A percentile compares a stretch with the other conserved stretches of the same genome.
phyloP scores from a whole-genome alignment of 2,888 invertebrate species.

The Tipula confusa region DNA sequence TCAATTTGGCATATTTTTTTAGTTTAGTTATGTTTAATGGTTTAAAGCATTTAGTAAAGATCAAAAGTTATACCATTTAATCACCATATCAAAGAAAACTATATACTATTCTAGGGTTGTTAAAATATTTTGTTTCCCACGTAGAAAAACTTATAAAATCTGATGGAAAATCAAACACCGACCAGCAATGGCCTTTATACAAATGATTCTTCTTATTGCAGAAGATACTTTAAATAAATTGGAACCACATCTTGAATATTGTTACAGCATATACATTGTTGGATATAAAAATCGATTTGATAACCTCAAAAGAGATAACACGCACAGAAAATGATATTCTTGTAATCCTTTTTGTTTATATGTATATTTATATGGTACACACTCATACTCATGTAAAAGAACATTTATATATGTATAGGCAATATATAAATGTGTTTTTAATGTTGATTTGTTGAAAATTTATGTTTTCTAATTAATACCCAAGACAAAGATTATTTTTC shows the following conservation, averaged over 20 bases:
- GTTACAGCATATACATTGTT: neutral
- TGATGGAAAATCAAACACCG: too few species aligned
- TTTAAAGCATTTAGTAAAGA: too few species aligned
- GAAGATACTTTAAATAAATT: too few species aligned
- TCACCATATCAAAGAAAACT: too few species aligned
- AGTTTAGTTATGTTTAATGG: too few species aligned
- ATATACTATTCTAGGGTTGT: too few species aligned
- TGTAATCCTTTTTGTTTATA: neutral
- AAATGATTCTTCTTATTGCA: too few species aligned
- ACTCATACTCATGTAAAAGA: neutral
- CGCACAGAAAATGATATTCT: neutral
- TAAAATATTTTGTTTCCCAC: too few species aligned
- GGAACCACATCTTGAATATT: neutral
- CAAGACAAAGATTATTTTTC: constrained; percentile 9
- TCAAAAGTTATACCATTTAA: too few species aligned
- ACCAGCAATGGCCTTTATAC: too few species aligned
- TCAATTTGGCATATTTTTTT: too few species aligned
- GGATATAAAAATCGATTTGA: neutral
- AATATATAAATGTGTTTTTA: neutral
- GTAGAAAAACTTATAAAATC: too few species aligned
- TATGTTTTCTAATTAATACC: constrained; percentile 20
- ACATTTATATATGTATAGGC: neutral
- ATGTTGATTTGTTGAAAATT: constrained; percentile 25
- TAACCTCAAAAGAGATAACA: neutral
- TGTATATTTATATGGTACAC: neutral